Evolutionary conservation across 2,797 vertebrate genomes (phyloP).

Genomic region (Arctocebus calabarensis): DNA sequence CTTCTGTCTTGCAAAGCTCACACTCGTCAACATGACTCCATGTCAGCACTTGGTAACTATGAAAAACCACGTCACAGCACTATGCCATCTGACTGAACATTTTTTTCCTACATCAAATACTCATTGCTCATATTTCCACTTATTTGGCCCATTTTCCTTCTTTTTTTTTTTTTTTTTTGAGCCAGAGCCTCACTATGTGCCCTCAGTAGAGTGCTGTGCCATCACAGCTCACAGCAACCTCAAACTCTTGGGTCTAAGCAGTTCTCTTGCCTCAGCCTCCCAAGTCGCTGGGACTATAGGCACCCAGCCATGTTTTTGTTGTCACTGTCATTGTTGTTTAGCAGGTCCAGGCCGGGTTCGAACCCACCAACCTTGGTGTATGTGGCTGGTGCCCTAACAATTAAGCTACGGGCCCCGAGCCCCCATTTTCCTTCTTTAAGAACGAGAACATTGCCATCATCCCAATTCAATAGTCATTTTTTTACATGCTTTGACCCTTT

Average conservation of each 20-base stretch:
- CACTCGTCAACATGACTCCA: rapidly evolving
- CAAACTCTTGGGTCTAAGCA: too few species aligned
- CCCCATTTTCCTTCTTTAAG: not conserved
- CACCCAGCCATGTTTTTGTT: too few species aligned
- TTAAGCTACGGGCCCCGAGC: too few species aligned
- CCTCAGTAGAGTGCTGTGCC: too few species aligned
- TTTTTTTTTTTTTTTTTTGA: not conserved
- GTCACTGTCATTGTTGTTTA: too few species aligned
- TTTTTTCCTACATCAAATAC: not conserved
- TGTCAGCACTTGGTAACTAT: rapidly evolving
- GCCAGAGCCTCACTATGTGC: too few species aligned
- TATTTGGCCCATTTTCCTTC: not conserved
- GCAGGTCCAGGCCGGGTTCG: too few species aligned
- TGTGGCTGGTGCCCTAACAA: too few species aligned
- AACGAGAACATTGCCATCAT: not conserved
- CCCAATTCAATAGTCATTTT: not conserved
- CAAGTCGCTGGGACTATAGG: too few species aligned
- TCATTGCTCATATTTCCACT: not conserved
- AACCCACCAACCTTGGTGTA: too few species aligned
- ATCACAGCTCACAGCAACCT: too few species aligned
- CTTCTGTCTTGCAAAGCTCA: not conserved
- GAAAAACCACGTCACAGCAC: rapidly evolving
- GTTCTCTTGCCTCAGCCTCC: too few species aligned
- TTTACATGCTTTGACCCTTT: not conserved
- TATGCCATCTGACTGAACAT: not conserved